Base-by-base conservation (phyloP, 2,797 vertebrate genomes). In the Pipistrellus kuhlii region DNA sequence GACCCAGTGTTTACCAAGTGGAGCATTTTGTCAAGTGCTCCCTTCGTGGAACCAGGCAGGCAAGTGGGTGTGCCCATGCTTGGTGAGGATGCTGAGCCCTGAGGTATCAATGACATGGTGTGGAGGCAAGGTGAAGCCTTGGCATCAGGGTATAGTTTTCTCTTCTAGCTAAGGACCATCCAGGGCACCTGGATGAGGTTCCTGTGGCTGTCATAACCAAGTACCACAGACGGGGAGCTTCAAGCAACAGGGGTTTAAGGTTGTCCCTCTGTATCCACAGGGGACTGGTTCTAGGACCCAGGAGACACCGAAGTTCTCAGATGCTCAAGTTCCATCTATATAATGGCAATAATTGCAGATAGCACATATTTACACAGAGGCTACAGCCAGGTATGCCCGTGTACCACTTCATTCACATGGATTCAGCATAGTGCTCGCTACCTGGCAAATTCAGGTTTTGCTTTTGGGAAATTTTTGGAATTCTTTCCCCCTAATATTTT, bases 141-240 rank as follows among this genome's bases (percentile, higher is more conserved):
- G 72, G 12, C 44, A 15, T 38, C 2, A 0, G 2, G 8, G 30
- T 0, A 0, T 55, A 4, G 3, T 20, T 10, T 75, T 38, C 51
- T 46, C 44, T 38, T 5, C 51, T 25, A 51, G 23, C 44, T 13
- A 0, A 73, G 69, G 75, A 35, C 32, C 69, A 4, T 64, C 21
- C 64, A 11, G 0, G 53, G 32, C 15, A 0, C 53, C 55, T 0
- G n/a, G 20, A 4, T 8, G 35, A 81, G 30, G 18, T 57, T 48
- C 73, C 32, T 23, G 6, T 71, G 9, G 2, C 32, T 18, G 0
- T 18, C 0, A 0, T 51, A 30, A 62, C 32, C 32, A 13, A 25
- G 32, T 32, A 18, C 32, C 25, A 55, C 20, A 23, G 44, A 44
- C 12, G 2, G 2, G 7, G 25, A n/a, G 7, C 73, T 13, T 55